A percentile compares a stretch with the other conserved stretches of the same genome.
Conservation (phyloP, 2,797 vertebrate species). For the Okamejei kenojei region DNA sequence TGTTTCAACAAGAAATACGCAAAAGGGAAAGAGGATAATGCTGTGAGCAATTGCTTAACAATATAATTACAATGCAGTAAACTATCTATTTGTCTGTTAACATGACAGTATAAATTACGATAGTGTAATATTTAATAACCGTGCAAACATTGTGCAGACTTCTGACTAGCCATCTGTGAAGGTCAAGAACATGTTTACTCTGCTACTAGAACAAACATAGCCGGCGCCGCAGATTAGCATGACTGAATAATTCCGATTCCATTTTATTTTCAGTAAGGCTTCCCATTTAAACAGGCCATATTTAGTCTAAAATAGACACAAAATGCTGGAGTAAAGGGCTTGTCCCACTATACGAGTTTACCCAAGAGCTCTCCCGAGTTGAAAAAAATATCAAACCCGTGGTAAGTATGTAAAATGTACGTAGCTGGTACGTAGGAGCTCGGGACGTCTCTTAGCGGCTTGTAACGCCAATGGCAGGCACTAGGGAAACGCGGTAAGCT, state of each 20-base stretch:
- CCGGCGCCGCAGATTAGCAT: background rate
- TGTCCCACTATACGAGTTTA: too few species aligned
- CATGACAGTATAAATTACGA: constrained; percentile 33
- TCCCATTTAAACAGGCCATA: background rate
- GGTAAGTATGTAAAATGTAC: too few species aligned
- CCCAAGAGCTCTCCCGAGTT: too few species aligned
- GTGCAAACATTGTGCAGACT: background rate
- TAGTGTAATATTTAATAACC: constrained; percentile 26
- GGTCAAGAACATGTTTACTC: constrained; percentile 16
- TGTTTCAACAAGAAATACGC: background rate
- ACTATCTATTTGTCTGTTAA: constrained; percentile 35
- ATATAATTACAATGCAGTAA: constrained; percentile 27
- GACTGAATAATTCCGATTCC: background rate
- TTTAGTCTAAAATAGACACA: background rate
- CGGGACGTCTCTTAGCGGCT: too few species aligned
- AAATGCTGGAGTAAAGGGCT: too few species aligned
- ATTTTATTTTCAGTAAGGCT: background rate
- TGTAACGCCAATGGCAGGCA: too few species aligned
- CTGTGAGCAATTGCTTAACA: constrained; percentile 28
- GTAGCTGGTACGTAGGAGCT: too few species aligned
- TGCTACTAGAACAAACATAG: background rate
- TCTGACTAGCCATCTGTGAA: constrained; percentile 6
- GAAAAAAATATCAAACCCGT: too few species aligned
- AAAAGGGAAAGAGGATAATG: background rate
- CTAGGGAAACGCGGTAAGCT: too few species aligned